Evolutionary conservation across 2,888 invertebrate genomes (phyloP).

Genomic region (Nycteola revayana): DNA sequence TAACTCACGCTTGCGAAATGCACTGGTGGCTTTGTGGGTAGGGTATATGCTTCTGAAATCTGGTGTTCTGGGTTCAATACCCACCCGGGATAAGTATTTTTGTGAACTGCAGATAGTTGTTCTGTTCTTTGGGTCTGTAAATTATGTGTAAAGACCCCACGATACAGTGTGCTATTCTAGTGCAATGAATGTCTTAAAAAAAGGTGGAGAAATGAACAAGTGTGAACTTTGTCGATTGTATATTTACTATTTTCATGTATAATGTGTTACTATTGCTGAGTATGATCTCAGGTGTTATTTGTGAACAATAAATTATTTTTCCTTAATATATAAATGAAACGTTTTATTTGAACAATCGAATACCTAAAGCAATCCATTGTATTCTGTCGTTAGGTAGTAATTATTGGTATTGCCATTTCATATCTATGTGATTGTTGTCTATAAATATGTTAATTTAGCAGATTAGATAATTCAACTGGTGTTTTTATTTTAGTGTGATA

Average conservation of each 20-base stretch:
- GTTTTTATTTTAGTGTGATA: too few relatives aligned
- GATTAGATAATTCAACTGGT: background rate
- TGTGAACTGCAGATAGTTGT: too few relatives aligned
- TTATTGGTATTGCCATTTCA: too few relatives aligned
- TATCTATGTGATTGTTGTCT: background rate
- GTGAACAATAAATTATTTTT: conserved; percentile 71
- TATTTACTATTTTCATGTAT: conserved; percentile 27
- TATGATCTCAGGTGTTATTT: conserved; percentile 60
- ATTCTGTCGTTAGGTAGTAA: background rate
- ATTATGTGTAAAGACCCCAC: too few relatives aligned
- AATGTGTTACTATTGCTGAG: conserved; percentile 61
- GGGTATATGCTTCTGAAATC: too few relatives aligned
- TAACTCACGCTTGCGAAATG: too few relatives aligned
- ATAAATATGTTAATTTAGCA: background rate
- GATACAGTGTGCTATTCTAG: too few relatives aligned
- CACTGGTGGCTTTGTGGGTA: too few relatives aligned
- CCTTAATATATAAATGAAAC: conserved; percentile 20
- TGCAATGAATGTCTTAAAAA: too few relatives aligned
- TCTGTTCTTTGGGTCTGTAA: too few relatives aligned
- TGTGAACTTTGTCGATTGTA: conserved; percentile 2
- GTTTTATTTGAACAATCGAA: conserved; percentile 21
- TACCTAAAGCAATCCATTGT: background rate
- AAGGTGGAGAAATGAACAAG: background rate
- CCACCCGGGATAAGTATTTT: too few relatives aligned
- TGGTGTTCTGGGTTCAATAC: too few relatives aligned